Evolutionary conservation across 1,140 invertebrate species (phyloP).

Genomic region (Megalonaias nervosa): DNA sequence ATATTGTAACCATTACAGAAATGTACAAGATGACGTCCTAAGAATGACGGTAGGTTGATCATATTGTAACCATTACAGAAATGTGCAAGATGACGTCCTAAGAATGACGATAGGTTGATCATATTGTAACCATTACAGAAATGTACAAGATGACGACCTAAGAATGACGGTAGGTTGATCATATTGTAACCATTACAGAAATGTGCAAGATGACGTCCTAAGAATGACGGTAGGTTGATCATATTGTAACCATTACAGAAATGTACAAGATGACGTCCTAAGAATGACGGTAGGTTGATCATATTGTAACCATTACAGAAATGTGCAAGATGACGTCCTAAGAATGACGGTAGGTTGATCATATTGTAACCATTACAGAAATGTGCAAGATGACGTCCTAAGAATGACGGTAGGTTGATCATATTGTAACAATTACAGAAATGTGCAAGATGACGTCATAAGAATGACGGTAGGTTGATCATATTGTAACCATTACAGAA

Average conservation of each 20-base stretch:
- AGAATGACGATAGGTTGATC: conserved; percentile 81
- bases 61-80: conserved; percentile 88
- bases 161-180: conserved; percentile 81
- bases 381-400: conserved; percentile 86
- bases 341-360: conserved; percentile 81
- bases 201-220: conserved; percentile 86
- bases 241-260: conserved; percentile 88
- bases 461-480: conserved; percentile 81
- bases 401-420: conserved; percentile 81
- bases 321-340: conserved; percentile 86
- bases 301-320: conserved; percentile 88
- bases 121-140: conserved; percentile 88
- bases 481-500: conserved; percentile 88
- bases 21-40: conserved; percentile 86
- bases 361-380: conserved; percentile 88
- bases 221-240: conserved; percentile 81
- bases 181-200: conserved; percentile 88
- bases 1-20: conserved; percentile 88
- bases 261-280: conserved; percentile 86
- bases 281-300: conserved; percentile 81
- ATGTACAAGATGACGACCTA: conserved; percentile 86
- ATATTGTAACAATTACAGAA: conserved; percentile 88
- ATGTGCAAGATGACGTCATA: conserved; percentile 86
- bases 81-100: conserved; percentile 86
- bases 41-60: conserved; percentile 81